A percentile compares a stretch with the other conserved stretches of the same genome.
phyloP scores from a whole-genome alignment of 2,113 vertebrate species.

The Todiramphus saurophagus region DNA sequence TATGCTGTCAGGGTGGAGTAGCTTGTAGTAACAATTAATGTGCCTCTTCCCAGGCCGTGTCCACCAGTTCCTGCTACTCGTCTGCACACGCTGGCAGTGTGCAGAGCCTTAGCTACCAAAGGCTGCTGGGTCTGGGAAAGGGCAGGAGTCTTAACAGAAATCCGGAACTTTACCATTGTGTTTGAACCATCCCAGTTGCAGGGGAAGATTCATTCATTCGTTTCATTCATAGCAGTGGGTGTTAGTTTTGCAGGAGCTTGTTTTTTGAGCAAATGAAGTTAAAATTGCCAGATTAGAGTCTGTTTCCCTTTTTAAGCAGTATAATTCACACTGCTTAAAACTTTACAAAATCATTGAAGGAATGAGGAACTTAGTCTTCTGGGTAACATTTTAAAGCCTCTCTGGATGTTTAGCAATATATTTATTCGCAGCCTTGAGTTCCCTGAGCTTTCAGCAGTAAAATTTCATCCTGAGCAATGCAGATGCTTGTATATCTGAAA shows the following conservation, averaged over 20 bases:
- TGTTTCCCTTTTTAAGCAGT: background rate
- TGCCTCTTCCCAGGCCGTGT: background rate
- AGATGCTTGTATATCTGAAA: background rate
- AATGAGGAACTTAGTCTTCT: background rate
- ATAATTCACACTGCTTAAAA: background rate
- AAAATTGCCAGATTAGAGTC: background rate
- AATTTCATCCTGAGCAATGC: background rate
- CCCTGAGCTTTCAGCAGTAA: background rate
- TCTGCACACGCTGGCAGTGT: fast-evolving
- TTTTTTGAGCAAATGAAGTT: background rate
- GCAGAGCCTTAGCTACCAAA: too few relatives aligned
- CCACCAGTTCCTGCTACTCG: fast-evolving
- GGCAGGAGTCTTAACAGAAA: background rate
- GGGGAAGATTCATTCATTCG: background rate
- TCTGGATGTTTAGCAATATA: background rate
- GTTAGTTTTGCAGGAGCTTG: background rate
- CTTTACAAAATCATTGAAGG: background rate
- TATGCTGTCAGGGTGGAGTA: background rate
- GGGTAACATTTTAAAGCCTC: background rate
- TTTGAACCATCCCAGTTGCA: background rate
- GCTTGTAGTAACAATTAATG: background rate
- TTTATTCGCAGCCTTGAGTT: background rate
- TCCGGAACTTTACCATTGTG: background rate
- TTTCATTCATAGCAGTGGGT: background rate
- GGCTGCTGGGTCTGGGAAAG: background rate